Evolutionary conservation across 2,113 vertebrate species (phyloP), one percentile per base, ranked within the genome.

Genomic region (Cebidichthys violaceus): DNA sequence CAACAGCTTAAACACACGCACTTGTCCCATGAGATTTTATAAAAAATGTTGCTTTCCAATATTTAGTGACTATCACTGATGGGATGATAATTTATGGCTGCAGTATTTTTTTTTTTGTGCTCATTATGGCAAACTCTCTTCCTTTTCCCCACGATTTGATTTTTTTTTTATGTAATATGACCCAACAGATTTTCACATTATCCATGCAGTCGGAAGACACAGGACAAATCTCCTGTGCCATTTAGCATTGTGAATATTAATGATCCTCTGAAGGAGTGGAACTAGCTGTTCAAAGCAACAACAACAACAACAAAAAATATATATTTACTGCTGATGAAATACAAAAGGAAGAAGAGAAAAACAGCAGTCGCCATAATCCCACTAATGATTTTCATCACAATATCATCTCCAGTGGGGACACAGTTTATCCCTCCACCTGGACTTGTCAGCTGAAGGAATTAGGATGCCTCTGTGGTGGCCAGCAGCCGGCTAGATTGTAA

Each of bases 381-480:
- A 47, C 47, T 60, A 83, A 79, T 70, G 60, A 83, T 77, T 78
- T 65, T 68, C 64, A 76, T 82, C 71, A 78, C 84, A 81, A 71
- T 64, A 52, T 84, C 77, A 87, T 79, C 71, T 90, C 76, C 72
- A 81, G 31, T 79, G 41, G 73, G 74, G 78, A 87, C 61, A 69
- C 82, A 85, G 79, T 87, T 89, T 74, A 92, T 91, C 90, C 82
- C 70, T 76, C 85, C 93, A 94, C 86, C 90, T 93, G 92, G 81
- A 86, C 79, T 75, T 80, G 86, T 89, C 90, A 91, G 87, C 70
- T 91, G 87, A 82, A 89, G 88, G 90, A 91, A 88, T 93, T 88
- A 92, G 79, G 77, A 80, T 75, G 52, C 64, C 82, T 70, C 80
- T 50, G 78, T 60, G 33, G 75, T 66, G 68, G 80, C 80, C 47